Evolutionary conservation across 2,888 invertebrate genomes (phyloP), one percentile per base, ranked within the genome.

Genomic region (Fragum sueziense): DNA sequence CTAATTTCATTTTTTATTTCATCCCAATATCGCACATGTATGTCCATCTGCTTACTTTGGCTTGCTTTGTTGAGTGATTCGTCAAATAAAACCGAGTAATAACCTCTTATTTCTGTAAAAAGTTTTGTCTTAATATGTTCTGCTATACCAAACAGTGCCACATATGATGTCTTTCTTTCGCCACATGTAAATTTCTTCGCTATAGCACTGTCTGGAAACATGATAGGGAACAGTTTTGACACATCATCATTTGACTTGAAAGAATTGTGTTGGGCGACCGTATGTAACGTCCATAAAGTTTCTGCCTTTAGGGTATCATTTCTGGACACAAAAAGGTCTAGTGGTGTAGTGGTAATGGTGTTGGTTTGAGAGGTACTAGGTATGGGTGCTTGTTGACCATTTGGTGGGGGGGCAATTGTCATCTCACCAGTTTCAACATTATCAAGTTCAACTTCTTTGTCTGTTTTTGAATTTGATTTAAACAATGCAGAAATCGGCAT

Each of bases 181-280:
- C 59, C 74, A 69, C 69, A 69, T 1, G 74, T 51, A 33, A 68
- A 74, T 68, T 74, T 59, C 2, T 59, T 29, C n/a, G 69, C 74
- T 29, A 74, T 74, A 2, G 17, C 6, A 69, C 74, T 74, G n/a
- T 74, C 74, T 9, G 70, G 70, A 57, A 73, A 73, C 73, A 73
- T 73, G 29, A 51, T 51, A 22, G 31, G 37, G 20, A 69, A 70
- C 14, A 69, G 47, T 34, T 59, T 59, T 11, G 70, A 41, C 29
- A 52, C 34, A 54, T 47, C 52, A 29, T 70, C 65, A 76, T 76
- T 70, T 33, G 62, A 70, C 31, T 27, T 57, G n/a, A 59, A 61
- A 20, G 62, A 62, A 22, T 27, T 22, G 27, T 65, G 52, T 11
- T 9, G 31, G 25, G 65, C 47, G 22, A 72, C 61, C n/a, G n/a